Evolutionary conservation across 1,140 invertebrate species (phyloP).

Genomic region (Lasioglossum baleicum): DNA sequence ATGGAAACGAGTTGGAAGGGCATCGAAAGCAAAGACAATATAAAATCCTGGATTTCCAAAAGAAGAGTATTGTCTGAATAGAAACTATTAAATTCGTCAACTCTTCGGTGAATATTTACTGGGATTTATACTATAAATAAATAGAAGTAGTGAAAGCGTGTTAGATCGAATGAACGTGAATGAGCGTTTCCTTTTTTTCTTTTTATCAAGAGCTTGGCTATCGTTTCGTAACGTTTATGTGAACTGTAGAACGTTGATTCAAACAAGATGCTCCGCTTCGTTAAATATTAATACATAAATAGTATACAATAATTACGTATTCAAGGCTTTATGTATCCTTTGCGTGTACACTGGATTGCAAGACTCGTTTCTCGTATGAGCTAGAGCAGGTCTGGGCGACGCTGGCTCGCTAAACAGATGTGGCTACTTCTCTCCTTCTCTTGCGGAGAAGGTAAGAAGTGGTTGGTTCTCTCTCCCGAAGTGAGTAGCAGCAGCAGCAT

Average conservation of each 20-base stretch:
- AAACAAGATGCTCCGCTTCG: slow-evolving; percentile 39
- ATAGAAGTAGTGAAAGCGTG: background rate
- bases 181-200: background rate
- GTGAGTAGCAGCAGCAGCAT: no score
- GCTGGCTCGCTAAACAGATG: no score
- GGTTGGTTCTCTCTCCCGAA: no score
- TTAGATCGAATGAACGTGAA: background rate
- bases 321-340: slow-evolving; percentile 7
- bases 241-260: slow-evolving; percentile 8
- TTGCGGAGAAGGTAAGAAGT: no score
- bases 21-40: background rate
- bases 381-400: background rate
- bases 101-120: background rate
- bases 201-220: background rate
- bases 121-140: background rate
- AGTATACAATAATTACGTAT: slow-evolving; percentile 32
- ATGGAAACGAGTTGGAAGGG: slow-evolving; percentile 17
- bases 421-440: no score
- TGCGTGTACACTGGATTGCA: slow-evolving; percentile 17
- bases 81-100: background rate
- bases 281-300: slow-evolving; percentile 42
- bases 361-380: slow-evolving; percentile 23
- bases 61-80: background rate
- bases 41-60: background rate
- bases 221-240: background rate